Percentiles rank a stretch among this genome's conserved stretches.
Conservation (phyloP, 2,888 invertebrate species). For the Protodeltote pygarga region DNA sequence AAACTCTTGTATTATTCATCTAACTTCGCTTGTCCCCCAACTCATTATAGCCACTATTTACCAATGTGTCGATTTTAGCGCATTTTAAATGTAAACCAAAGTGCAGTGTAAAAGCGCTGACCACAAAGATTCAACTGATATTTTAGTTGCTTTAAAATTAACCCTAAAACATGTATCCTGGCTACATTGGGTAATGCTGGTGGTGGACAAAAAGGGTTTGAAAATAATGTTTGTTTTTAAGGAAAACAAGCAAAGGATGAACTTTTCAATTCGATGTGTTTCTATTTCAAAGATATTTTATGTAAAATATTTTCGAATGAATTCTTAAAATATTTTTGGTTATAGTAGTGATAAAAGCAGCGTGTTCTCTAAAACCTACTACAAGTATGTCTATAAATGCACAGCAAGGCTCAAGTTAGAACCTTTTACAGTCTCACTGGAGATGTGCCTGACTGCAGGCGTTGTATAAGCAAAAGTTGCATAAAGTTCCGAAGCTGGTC, state of each 20-base stretch:
- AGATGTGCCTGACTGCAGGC: too few relatives aligned
- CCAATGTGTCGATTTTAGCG: constrained; percentile 70
- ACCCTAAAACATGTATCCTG: constrained; percentile 20
- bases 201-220: neutral
- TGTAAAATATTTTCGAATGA: too few relatives aligned
- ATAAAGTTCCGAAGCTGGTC: too few relatives aligned
- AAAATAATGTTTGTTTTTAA: neutral
- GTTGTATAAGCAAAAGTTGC: too few relatives aligned
- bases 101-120: constrained; percentile 69
- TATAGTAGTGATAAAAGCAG: too few relatives aligned
- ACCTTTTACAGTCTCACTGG: too few relatives aligned
- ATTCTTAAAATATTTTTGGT: too few relatives aligned
- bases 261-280: too few relatives aligned
- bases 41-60: constrained; percentile 79
- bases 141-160: constrained; percentile 48
- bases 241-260: neutral
- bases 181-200: neutral
- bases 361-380: too few relatives aligned
- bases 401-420: too few relatives aligned
- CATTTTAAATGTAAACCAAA: constrained; percentile 71
- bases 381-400: too few relatives aligned
- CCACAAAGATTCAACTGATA: constrained; percentile 66
- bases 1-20: constrained; percentile 73
- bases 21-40: constrained; percentile 66
- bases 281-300: too few relatives aligned